Evolutionary conservation across 2,797 vertebrate species (phyloP).

Genomic region (Luscinia luscinia): DNA sequence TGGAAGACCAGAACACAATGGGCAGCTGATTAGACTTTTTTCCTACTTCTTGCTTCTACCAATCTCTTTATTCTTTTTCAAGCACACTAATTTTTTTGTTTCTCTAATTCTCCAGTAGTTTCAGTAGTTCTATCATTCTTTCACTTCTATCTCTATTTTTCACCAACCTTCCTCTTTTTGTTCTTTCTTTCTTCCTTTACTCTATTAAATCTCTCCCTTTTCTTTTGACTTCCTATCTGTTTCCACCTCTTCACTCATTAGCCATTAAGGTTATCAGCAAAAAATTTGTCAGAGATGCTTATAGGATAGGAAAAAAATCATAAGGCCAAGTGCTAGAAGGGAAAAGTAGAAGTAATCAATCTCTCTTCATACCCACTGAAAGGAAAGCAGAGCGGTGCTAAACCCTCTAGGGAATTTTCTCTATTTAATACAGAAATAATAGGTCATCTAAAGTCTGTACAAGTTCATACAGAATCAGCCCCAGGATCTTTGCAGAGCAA

Average conservation of each 20-base stretch:
- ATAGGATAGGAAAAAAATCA: background rate
- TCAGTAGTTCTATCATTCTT: background rate
- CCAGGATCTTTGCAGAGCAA: background rate
- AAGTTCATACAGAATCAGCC: background rate
- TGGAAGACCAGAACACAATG: background rate
- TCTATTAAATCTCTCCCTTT: background rate
- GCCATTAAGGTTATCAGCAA: background rate
- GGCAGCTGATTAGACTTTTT: background rate
- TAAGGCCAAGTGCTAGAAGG: background rate
- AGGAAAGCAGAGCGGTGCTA: background rate
- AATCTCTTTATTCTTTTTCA: background rate
- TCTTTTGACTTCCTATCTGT: background rate
- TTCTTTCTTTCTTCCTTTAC: no score
- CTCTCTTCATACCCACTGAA: background rate
- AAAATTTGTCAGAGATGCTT: background rate
- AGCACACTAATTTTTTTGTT: background rate
- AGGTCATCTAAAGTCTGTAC: background rate
- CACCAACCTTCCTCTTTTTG: no score
- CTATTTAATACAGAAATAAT: background rate
- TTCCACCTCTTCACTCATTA: no score
- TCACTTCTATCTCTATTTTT: no score
- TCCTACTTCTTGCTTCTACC: background rate
- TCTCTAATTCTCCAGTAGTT: background rate
- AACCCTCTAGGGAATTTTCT: background rate
- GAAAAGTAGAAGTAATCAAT: background rate